These are phyloP conservation scores for Heliothis virescens DNA, from an alignment of 1,140 invertebrate species.

Conservation along the genomic window DNA sequence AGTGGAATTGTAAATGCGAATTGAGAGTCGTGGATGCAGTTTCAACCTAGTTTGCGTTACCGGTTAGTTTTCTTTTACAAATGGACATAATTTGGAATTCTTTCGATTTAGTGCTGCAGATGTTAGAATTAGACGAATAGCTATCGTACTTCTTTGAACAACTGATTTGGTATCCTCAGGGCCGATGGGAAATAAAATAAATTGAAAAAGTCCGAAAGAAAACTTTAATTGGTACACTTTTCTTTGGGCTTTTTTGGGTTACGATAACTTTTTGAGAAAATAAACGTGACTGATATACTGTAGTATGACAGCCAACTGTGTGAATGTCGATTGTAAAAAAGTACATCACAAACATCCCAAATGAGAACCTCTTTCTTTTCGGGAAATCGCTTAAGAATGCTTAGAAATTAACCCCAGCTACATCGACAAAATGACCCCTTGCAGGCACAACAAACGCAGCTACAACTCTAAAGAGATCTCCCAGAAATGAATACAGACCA, in stretches of 20 bases:
- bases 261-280: too few relatives aligned
- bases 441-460: not conserved
- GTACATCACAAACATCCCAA: too few relatives aligned
- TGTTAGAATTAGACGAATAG: not conserved
- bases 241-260: too few relatives aligned
- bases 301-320: too few relatives aligned
- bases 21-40: constrained; percentile 48
- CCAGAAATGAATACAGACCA: constrained; percentile 51
- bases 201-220: too few relatives aligned
- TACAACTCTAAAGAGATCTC: constrained; percentile 15
- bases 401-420: not conserved
- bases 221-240: too few relatives aligned
- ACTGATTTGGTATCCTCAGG: not conserved
- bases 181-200: too few relatives aligned
- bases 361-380: too few relatives aligned
- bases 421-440: not conserved
- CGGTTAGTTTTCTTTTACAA: constrained; percentile 41
- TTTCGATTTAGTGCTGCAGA: constrained; percentile 3
- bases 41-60: constrained; percentile 45
- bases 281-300: too few relatives aligned
- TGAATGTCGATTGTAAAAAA: too few relatives aligned
- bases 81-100: constrained; percentile 42
- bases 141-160: not conserved
- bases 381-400: too few relatives aligned
- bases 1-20: constrained; percentile 76